Evolutionary conservation across 2,888 invertebrate species (phyloP).

Genomic region (Ptilodon capucinus): DNA sequence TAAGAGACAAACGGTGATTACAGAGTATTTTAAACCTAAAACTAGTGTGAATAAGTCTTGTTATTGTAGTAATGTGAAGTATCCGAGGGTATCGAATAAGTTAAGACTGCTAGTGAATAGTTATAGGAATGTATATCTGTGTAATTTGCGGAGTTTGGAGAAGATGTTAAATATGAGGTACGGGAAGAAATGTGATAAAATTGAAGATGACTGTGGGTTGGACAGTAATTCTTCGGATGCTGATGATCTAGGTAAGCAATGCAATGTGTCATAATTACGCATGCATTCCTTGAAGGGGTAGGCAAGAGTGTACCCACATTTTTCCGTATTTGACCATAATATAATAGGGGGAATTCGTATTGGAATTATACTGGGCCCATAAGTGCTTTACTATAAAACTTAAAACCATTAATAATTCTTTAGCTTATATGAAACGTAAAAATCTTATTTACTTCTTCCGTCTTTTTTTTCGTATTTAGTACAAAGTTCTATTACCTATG

Average conservation of each 20-base stretch:
- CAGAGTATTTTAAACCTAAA: slow-evolving; percentile 54
- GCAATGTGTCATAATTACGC: no score
- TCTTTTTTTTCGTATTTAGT: no score
- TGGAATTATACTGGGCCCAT: no score
- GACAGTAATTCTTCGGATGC: slow-evolving; percentile 15
- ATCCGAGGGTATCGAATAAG: slow-evolving; percentile 55
- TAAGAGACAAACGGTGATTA: slow-evolving; percentile 54
- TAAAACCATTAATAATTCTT: no score
- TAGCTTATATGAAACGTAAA: no score
- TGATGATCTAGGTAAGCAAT: slow-evolving; percentile 55
- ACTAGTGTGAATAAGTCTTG: slow-evolving; percentile 33
- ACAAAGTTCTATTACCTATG: no score
- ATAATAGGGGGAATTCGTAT: no score
- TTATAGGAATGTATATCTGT: slow-evolving; percentile 39
- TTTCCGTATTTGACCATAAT: no score
- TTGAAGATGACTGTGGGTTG: neutral
- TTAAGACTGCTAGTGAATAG: slow-evolving; percentile 52
- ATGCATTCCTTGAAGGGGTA: no score
- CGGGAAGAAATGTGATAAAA: neutral
- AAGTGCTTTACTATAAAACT: no score
- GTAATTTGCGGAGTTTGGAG: slow-evolving; percentile 37
- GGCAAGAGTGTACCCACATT: no score
- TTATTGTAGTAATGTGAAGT: slow-evolving; percentile 47
- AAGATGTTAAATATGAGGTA: slow-evolving; percentile 25
- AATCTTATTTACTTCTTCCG: no score